phyloP scores from a whole-genome alignment of 2,888 invertebrate genomes.

The Drosophila anomalipes region DNA sequence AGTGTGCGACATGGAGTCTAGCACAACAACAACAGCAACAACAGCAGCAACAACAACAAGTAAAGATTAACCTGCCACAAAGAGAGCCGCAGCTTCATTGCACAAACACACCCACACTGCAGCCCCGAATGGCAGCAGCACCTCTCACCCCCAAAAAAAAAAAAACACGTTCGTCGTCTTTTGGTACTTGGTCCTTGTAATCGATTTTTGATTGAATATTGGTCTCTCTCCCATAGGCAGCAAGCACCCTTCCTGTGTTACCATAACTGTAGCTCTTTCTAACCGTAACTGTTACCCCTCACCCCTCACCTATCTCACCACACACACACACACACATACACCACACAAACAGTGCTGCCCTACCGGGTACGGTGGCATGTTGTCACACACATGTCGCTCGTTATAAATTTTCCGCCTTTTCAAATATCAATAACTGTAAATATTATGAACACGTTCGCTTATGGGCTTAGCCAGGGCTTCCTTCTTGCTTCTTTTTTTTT shows the following conservation, averaged over 20 bases:
- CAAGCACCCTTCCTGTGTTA: constrained; percentile 46
- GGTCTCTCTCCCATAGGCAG: constrained; percentile 54
- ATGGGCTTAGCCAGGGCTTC: constrained; percentile 69
- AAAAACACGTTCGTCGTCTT: constrained; percentile 40
- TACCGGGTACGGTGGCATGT: constrained; percentile 49
- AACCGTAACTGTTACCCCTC: constrained; percentile 1
- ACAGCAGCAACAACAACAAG: background rate
- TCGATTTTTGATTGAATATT: constrained; percentile 86
- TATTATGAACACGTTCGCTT: constrained; percentile 84
- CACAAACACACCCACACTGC: background rate
- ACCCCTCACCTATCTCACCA: background rate
- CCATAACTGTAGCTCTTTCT: constrained; percentile 3
- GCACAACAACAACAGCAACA: background rate
- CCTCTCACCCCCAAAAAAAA: background rate
- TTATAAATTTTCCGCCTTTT: constrained; percentile 85
- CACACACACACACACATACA: constrained; percentile 6
- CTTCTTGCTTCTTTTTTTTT: constrained; percentile 31
- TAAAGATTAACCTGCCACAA: constrained; percentile 73
- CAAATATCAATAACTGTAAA: constrained; percentile 85
- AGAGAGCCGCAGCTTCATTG: constrained; percentile 11
- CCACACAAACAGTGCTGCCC: constrained; percentile 12
- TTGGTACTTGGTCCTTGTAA: constrained; percentile 72
- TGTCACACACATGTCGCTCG: constrained; percentile 82
- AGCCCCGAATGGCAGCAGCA: background rate
- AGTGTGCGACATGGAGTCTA: background rate